Evolutionary conservation across 2,888 invertebrate genomes (phyloP).

Genomic region (Patella depressa): DNA sequence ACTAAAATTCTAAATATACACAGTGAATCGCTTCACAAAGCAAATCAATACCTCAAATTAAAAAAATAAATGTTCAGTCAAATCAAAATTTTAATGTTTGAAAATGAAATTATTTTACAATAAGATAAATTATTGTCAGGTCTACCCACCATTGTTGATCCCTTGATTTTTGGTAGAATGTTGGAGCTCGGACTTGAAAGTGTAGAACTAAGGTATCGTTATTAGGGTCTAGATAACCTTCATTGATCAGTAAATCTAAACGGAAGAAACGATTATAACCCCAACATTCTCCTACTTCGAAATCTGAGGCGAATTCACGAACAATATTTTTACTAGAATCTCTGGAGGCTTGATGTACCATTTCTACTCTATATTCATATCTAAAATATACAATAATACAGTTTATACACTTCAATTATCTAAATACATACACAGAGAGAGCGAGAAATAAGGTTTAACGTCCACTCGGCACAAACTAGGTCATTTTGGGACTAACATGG

Average conservation of each 20-base stretch:
- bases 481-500: too few relatives aligned
- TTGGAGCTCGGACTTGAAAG: constrained; percentile 93
- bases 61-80: too few relatives aligned
- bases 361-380: constrained; percentile 93
- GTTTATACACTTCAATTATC: too few relatives aligned
- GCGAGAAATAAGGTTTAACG: too few relatives aligned
- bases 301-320: constrained; percentile 94
- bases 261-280: constrained; percentile 95
- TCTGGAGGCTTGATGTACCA: constrained; percentile 90
- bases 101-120: background rate
- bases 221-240: constrained; percentile 89
- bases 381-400: constrained; percentile 71
- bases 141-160: constrained; percentile 80
- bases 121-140: background rate
- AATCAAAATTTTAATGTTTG: background rate
- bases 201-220: constrained; percentile 87
- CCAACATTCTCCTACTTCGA: constrained; percentile 97
- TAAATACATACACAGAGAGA: too few relatives aligned
- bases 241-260: constrained; percentile 88
- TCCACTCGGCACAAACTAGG: too few relatives aligned
- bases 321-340: constrained; percentile 84
- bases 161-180: constrained; percentile 92
- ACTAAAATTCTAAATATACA: too few relatives aligned
- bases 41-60: too few relatives aligned
- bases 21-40: too few relatives aligned